Conservation (phyloP, 1,140 invertebrate genomes). For the Zaprionus ornatus region DNA sequence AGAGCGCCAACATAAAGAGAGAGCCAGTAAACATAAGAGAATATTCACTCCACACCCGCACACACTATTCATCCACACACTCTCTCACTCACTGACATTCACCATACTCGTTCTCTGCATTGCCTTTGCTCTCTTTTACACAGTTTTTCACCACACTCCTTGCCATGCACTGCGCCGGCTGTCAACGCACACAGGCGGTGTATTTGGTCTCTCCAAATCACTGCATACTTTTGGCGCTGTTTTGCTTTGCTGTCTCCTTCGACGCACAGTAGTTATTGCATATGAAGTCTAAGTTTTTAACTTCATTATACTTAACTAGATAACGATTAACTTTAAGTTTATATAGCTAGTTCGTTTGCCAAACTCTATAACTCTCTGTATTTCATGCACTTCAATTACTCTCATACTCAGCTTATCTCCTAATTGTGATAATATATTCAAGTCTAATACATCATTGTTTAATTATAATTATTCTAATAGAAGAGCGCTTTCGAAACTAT, state of each 20-base stretch:
- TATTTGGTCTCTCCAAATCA: constrained; percentile 21
- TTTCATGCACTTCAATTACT: too few species aligned
- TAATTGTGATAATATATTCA: not conserved
- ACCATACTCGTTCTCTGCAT: not conserved
- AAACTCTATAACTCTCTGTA: too few species aligned
- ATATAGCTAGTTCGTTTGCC: too few species aligned
- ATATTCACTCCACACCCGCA: not conserved
- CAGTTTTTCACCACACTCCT: constrained; percentile 72
- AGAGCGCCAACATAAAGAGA: constrained; percentile 22
- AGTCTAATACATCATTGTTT: not conserved
- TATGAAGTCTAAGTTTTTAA: not conserved
- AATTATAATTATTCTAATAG: not conserved
- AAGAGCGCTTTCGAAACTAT: not conserved
- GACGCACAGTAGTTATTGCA: constrained; percentile 44
- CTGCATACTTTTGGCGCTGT: constrained; percentile 71
- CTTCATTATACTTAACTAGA: too few species aligned
- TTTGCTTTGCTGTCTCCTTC: constrained; percentile 52
- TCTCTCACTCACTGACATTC: not conserved
- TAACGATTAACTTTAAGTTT: too few species aligned
- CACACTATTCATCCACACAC: not conserved
- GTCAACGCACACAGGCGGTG: constrained; percentile 27
- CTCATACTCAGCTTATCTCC: too few species aligned
- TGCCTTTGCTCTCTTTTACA: not conserved
- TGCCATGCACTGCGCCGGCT: constrained; percentile 61
- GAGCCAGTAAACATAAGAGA: constrained; percentile 27